A percentile compares a stretch with the other conserved stretches of the same genome.
Conservation (phyloP, 2,113 vertebrate genomes). For the Jacana jacana region DNA sequence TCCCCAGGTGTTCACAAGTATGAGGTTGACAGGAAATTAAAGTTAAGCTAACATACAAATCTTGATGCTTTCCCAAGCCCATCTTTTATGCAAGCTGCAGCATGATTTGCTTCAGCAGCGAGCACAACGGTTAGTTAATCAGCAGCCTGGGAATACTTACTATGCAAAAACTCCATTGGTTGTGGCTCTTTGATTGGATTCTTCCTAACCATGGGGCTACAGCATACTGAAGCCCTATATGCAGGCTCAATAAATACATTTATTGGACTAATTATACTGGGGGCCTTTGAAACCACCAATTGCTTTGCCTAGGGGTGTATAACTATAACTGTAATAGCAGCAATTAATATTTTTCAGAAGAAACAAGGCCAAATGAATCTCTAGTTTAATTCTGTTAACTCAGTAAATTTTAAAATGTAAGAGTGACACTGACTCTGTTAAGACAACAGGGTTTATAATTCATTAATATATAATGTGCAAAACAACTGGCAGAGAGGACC, state of each 20-base stretch:
- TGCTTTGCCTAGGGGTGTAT: slow-evolving; percentile 4
- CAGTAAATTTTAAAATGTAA: background rate
- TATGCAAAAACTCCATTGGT: slow-evolving; percentile 15
- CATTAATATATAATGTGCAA: background rate
- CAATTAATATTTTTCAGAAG: slow-evolving; percentile 14
- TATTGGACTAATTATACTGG: slow-evolving; percentile 2
- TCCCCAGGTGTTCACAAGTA: slow-evolving; percentile 36
- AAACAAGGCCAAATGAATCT: background rate
- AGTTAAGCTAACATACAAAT: slow-evolving; percentile 59
- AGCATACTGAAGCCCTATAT: background rate
- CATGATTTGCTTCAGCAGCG: slow-evolving; percentile 35
- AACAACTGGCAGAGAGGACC: background rate
- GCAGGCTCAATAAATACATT: slow-evolving; percentile 36
- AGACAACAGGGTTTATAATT: background rate
- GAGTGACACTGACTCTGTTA: background rate
- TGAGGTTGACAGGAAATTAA: slow-evolving; percentile 72
- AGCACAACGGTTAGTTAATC: slow-evolving; percentile 5
- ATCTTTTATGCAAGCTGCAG: slow-evolving; percentile 22
- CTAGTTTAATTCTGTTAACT: background rate
- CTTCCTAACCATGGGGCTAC: slow-evolving; percentile 16
- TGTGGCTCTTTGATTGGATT: slow-evolving; percentile 30
- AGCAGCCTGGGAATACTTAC: slow-evolving; percentile 57
- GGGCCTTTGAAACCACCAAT: slow-evolving; percentile 15
- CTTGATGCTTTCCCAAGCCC: slow-evolving; percentile 50
- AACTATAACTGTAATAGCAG: slow-evolving; percentile 7